Base-by-base conservation (phyloP, 2,797 vertebrate genomes). In the Pitangus sulphuratus region DNA sequence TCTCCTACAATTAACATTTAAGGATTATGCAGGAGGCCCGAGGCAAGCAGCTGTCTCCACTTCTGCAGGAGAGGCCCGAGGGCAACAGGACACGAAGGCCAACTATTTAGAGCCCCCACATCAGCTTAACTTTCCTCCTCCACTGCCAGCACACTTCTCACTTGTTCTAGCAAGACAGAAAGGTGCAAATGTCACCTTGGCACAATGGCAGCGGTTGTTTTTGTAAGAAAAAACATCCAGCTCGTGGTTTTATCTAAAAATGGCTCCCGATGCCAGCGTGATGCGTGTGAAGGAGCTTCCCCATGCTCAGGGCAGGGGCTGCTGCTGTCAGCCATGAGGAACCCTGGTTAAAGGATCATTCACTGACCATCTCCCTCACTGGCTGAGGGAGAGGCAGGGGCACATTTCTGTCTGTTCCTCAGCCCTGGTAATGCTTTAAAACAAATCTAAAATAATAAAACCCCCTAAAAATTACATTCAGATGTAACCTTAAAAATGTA, bases 1-100 rank as follows among this genome's bases (percentile, higher is more conserved):
- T 64, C 89, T 84, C 61, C 66, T 53, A 1, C 90, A 94, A 96
- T 94, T 91, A 92, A 93, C 92, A 86, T 76, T 88, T 87, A 84
- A 64, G 5, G 1, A 90, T 90, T 76, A 82, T 84, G 87, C 83
- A 93, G 83, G 81, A 79, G 39, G 30, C 91, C 77, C 0, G 19
- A 79, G 93, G 91, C 77, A 56, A 91, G 91, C 89, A 95, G 89
- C 94, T 95, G 89, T n/a, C 85, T 93, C 75, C 9, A 15, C 80
- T 93, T 45, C 92, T 90, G 87, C 83, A 56, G 65, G 61, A 79
- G 39, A 72, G 40, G 93, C 92, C 88, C 1, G 31, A 87, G 61
- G 90, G 79, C 68, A 60, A 85, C 0, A 51, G 78, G 48, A 89
- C 35, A 15, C 2, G 17, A 88, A 92, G 45, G 62, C 3, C 2